Conservation (phyloP, 2,113 vertebrate genomes). For the Amia ocellicauda region DNA sequence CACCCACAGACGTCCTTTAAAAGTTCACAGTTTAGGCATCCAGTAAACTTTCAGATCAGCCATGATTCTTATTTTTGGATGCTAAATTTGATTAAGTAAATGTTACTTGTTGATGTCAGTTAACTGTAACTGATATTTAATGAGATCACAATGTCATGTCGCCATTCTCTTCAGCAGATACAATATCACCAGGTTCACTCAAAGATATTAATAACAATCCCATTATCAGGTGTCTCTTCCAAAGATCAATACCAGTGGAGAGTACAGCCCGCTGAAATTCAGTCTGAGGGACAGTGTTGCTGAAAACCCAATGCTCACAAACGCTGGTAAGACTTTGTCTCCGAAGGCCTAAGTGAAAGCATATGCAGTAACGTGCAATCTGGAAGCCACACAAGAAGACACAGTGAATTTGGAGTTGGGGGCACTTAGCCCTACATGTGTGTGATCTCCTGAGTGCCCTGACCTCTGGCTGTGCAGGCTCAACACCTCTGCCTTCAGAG, state of each 20-base stretch:
- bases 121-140: too few relatives aligned
- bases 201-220: conserved; percentile 5
- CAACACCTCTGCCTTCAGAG: too few relatives aligned
- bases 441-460: neutral
- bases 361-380: neutral
- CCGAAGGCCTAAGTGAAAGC: neutral
- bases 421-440: neutral
- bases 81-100: too few relatives aligned
- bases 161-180: too few relatives aligned
- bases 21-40: too few relatives aligned
- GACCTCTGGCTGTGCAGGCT: neutral
- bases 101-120: too few relatives aligned
- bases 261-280: conserved; percentile 72
- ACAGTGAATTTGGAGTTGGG: neutral
- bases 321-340: conserved; percentile 28
- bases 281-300: conserved; percentile 58
- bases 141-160: too few relatives aligned
- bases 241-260: conserved; percentile 58
- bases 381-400: neutral
- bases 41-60: too few relatives aligned
- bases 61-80: too few relatives aligned
- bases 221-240: conserved; percentile 67
- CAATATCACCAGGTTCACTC: neutral
- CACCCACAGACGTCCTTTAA: too few relatives aligned
- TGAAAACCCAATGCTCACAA: conserved; percentile 29